Percentiles rank a stretch among this genome's conserved stretches.
phyloP scores from a whole-genome alignment of 2,113 vertebrate species.

The Cyprinodon variegatus region DNA sequence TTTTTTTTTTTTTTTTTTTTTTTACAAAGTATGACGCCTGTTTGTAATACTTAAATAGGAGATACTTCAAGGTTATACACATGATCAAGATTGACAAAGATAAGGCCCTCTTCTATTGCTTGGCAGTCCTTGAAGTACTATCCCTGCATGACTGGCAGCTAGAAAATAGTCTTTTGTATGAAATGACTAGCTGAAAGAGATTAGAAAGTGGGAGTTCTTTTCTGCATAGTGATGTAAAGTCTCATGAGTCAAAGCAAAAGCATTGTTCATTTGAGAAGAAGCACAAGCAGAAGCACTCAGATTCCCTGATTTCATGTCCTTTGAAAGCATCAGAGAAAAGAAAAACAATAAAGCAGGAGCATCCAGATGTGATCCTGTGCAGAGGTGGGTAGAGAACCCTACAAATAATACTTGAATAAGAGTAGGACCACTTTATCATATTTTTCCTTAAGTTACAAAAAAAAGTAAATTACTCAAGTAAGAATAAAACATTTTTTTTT shows the following conservation, averaged over 20 bases:
- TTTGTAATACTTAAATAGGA: conserved; percentile 43
- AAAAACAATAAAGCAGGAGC: background rate
- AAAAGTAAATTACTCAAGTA: too few relatives aligned
- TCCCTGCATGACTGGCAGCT: conserved; percentile 57
- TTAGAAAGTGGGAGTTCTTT: conserved; percentile 39
- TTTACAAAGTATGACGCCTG: conserved; percentile 19
- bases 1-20: conserved; percentile 36
- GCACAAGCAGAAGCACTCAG: background rate
- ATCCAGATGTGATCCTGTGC: background rate
- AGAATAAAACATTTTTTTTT: too few relatives aligned
- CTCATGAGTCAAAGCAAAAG: conserved; percentile 20
- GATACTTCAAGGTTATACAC: conserved; percentile 53
- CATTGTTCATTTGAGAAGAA: conserved; percentile 27
- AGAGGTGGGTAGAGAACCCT: too few relatives aligned
- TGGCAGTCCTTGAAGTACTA: conserved; percentile 58
- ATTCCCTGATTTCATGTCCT: background rate
- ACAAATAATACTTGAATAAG: too few relatives aligned
- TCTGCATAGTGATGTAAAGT: conserved; percentile 17
- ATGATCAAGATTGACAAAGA: conserved; percentile 37
- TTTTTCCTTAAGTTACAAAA: too few relatives aligned
- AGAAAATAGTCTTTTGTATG: conserved; percentile 57
- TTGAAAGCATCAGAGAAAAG: background rate
- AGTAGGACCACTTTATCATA: too few relatives aligned
- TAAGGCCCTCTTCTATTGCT: conserved; percentile 39
- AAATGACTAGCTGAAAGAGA: conserved; percentile 44